Percentiles rank a stretch among this genome's conserved stretches.
Conservation (phyloP, 1,140 invertebrate species). For the Arion vulgaris region DNA sequence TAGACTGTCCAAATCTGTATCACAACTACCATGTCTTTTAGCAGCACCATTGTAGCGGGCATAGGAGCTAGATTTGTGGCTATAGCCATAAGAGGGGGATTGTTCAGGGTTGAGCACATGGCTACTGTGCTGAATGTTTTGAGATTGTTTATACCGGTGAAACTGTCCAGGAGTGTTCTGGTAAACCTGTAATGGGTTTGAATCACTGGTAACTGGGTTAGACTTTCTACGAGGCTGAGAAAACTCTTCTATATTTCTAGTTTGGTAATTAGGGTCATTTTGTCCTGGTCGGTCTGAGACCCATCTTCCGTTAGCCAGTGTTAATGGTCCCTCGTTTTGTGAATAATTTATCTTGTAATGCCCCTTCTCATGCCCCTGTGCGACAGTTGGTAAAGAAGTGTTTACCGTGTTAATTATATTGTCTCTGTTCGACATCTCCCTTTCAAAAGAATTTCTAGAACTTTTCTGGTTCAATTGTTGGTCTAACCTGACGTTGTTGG, state of each 20-base stretch:
- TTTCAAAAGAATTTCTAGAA: constrained; percentile 15
- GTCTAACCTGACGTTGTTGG: background rate
- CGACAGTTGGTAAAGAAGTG: too few relatives aligned
- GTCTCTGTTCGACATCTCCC: background rate
- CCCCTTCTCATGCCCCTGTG: background rate
- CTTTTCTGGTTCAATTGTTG: constrained; percentile 20
- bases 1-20: constrained; percentile 28
- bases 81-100: constrained; percentile 6
- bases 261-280: background rate
- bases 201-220: background rate
- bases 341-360: background rate
- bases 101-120: background rate
- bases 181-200: background rate
- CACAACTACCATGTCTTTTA: constrained; percentile 6
- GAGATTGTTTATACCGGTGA: background rate
- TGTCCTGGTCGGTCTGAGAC: too few relatives aligned
- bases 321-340: constrained; percentile 1
- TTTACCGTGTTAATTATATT: background rate
- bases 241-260: background rate
- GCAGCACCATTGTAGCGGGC: background rate
- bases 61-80: background rate
- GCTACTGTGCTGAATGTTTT: background rate
- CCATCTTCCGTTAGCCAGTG: too few relatives aligned
- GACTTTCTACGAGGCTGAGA: constrained; percentile 2
- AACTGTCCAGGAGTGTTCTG: background rate